Conservation (phyloP, 2,113 vertebrate species). For the Glaucomys volans region DNA sequence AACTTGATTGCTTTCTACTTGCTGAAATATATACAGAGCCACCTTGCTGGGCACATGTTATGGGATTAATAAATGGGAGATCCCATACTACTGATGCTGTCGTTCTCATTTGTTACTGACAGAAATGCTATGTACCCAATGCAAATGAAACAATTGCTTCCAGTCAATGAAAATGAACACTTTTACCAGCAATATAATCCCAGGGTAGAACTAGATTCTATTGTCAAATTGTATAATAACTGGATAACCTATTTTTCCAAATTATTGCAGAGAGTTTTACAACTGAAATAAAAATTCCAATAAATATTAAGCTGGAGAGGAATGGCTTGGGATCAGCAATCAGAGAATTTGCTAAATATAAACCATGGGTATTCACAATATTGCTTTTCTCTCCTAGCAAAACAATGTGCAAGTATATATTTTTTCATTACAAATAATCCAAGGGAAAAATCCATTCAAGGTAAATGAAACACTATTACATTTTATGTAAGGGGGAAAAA, state of each 20-base stretch:
- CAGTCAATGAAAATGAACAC: slow-evolving; percentile 26
- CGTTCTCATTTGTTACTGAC: neutral
- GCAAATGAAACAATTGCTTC: slow-evolving; percentile 6
- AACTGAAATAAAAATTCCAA: slow-evolving; percentile 52
- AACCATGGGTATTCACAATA: neutral
- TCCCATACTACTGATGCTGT: neutral
- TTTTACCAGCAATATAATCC: neutral
- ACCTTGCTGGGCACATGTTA: neutral
- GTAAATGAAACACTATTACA: neutral
- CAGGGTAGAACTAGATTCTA: neutral
- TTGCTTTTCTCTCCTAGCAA: neutral
- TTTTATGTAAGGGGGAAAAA: neutral
- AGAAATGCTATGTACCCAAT: neutral
- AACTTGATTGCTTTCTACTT: neutral
- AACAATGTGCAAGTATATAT: neutral
- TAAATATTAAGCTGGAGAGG: slow-evolving; percentile 1
- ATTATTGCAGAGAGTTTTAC: slow-evolving; percentile 13
- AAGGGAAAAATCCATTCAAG: neutral
- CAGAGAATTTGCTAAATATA: slow-evolving; percentile 39
- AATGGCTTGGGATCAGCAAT: neutral
- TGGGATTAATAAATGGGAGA: neutral
- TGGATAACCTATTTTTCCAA: slow-evolving; percentile 42
- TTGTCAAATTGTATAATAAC: neutral
- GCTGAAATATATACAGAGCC: neutral
- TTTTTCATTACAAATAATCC: slow-evolving; percentile 10